Evolutionary conservation across 2,113 vertebrate genomes (phyloP).

Genomic region (Coptodon rendalli): DNA sequence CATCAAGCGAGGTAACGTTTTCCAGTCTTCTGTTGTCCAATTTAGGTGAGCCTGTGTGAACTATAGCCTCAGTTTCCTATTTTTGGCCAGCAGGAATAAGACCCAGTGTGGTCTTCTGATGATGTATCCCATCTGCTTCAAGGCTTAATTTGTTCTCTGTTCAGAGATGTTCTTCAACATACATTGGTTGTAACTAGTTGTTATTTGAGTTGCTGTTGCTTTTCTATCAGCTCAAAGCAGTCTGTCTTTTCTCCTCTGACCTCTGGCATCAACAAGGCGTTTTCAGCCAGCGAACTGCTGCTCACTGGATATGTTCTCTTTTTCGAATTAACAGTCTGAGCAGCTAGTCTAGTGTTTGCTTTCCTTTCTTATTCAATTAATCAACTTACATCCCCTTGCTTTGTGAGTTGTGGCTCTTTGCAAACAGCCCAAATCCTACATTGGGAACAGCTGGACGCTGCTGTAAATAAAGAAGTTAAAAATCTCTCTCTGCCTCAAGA

Average conservation of each 20-base stretch:
- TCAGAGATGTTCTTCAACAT: not conserved
- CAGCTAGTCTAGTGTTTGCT: not conserved
- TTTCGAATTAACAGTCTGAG: not conserved
- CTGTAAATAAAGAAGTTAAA: not conserved
- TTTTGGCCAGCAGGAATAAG: not conserved
- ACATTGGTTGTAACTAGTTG: not conserved
- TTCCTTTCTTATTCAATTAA: not conserved
- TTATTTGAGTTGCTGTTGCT: not conserved
- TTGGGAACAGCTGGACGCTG: not conserved
- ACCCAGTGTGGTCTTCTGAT: not conserved
- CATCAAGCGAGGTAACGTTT: not conserved
- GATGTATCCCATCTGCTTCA: not conserved
- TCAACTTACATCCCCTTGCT: not conserved
- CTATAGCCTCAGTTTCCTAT: not conserved
- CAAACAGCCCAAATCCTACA: not conserved
- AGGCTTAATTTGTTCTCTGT: not conserved
- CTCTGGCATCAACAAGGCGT: not conserved
- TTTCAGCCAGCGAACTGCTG: not conserved
- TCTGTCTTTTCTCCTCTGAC: not conserved
- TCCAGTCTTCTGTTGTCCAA: not conserved
- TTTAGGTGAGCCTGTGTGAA: not conserved
- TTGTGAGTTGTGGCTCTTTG: not conserved
- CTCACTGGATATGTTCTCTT: not conserved
- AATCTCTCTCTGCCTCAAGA: not conserved
- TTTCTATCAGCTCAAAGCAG: not conserved